Percentiles rank a stretch among this genome's conserved stretches.
These are phyloP conservation scores for Zygothrica quintamaculata DNA, from an alignment of 2,888 invertebrate genomes.

Conservation along the genomic window DNA sequence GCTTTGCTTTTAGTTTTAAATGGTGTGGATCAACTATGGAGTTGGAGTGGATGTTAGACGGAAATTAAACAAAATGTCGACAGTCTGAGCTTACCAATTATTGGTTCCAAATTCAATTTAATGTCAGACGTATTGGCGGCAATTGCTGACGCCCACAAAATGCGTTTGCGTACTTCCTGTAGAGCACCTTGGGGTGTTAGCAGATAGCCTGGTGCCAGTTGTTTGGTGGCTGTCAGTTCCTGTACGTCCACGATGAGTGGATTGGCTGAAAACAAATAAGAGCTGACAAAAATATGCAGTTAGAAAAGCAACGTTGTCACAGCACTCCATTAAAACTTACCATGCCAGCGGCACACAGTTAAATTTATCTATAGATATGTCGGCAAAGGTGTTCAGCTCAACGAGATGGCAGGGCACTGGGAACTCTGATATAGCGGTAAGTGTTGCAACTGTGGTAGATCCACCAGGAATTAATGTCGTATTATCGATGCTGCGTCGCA, in stretches of 20 bases:
- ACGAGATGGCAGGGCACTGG: conserved; percentile 73
- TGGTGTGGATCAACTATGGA: conserved; percentile 75
- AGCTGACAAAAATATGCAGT: not conserved
- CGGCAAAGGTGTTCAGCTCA: conserved; percentile 80
- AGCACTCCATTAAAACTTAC: conserved; percentile 64
- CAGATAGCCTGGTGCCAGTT: conserved; percentile 82
- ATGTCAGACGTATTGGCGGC: conserved; percentile 77
- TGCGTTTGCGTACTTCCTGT: conserved; percentile 82
- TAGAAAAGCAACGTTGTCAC: not conserved
- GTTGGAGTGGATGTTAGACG: conserved; percentile 20
- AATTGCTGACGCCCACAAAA: conserved; percentile 82
- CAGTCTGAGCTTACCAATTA: conserved; percentile 75
- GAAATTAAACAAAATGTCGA: conserved; percentile 58
- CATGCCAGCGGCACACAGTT: conserved; percentile 75
- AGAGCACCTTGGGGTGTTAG: conserved; percentile 81
- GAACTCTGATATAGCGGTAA: conserved; percentile 17
- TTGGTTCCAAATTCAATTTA: conserved; percentile 81
- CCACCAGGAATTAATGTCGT: conserved; percentile 50
- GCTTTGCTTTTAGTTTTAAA: conserved; percentile 67
- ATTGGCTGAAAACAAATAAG: conserved; percentile 80
- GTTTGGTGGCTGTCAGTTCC: conserved; percentile 81
- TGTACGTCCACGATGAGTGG: conserved; percentile 81
- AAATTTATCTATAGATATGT: conserved; percentile 78
- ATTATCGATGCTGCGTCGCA: conserved; percentile 57
- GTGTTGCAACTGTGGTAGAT: conserved; percentile 17